Base-by-base conservation (phyloP, 2,888 invertebrate genomes). In the Callinectes sapidus region DNA sequence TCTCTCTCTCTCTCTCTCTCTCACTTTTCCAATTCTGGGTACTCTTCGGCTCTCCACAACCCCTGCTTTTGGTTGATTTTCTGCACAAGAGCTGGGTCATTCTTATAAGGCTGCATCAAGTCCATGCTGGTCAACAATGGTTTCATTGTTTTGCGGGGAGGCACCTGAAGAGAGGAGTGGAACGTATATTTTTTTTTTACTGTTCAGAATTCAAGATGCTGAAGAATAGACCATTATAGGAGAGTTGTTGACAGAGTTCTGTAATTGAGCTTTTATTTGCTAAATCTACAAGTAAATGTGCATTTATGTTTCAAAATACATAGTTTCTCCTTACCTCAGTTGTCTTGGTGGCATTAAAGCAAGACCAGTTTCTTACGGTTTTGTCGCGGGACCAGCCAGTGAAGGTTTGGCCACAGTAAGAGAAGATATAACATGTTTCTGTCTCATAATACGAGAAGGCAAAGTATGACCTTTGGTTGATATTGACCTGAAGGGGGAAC, bases 301-400 rank as follows among this genome's bases (percentile, higher is more conserved):
- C 23, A 32, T 28, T 48, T 87, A 23, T 87, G n/a, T 54, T 39
- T 48, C 48, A 48, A 3, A 13, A 54, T n/a, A n/a, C 28, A 28
- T 32, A 32, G 55, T 35, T 32, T 13, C 32, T 32, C 0, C 91
- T 87, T 28, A 92, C 92, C 87, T 23, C 28, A 18, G 66, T 86
- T 32, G 85, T 71, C 86, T 94, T 94, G 39, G 91, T 87, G 35
- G 91, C 93, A 55, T 39, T 39, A 95, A 95, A 96, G 94, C 96
- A 96, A 0, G 96, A 95, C 96, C 96, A 96, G 95, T 96, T 96
- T 16, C 95, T 95, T 32, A 95, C 95, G 87, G 95, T 95, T 1
- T 95, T 95, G 95, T 96, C 96, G 95, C 96, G 96, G 55, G 96
- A 95, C 96, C 96, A 96, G 0, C 96, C 96, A 39, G 95, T 95